Evolutionary conservation across 2,888 invertebrate species (phyloP).

Genomic region (Sarcophaga variegata): DNA sequence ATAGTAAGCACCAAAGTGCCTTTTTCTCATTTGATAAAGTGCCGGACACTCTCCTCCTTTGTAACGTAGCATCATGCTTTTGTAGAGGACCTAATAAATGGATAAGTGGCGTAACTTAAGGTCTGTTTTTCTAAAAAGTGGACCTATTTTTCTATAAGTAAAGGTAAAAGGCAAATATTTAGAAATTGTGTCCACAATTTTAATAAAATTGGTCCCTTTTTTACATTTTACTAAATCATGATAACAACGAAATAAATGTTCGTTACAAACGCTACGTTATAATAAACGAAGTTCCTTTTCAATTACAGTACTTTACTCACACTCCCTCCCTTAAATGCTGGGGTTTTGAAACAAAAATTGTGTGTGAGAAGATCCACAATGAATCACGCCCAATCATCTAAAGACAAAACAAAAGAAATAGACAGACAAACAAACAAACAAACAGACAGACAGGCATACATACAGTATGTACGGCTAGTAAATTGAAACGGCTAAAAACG

Average conservation of each 20-base stretch:
- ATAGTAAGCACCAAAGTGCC: no score
- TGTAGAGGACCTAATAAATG: no score
- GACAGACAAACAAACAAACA: constrained; percentile 24
- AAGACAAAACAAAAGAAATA: constrained; percentile 23
- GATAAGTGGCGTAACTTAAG: no score
- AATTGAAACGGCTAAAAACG: neutral
- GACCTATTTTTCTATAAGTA: no score
- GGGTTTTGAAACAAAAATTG: constrained; percentile 31
- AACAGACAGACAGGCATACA: neutral
- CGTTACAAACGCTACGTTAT: neutral
- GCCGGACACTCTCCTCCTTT: no score
- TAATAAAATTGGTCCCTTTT: no score
- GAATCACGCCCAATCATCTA: constrained; percentile 67
- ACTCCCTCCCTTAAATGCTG: neutral
- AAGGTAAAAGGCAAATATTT: no score
- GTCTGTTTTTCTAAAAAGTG: no score
- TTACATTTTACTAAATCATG: no score
- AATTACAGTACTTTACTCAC: neutral
- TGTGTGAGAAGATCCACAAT: constrained; percentile 64
- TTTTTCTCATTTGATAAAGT: no score
- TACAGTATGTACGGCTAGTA: neutral
- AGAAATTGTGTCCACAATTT: no score
- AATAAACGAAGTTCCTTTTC: neutral
- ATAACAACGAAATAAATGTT: neutral
- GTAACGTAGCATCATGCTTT: no score